Percentiles rank a stretch among this genome's conserved stretches.
Evolutionary conservation across 1,140 invertebrate species (phyloP).

Genomic region (Musca domestica): DNA sequence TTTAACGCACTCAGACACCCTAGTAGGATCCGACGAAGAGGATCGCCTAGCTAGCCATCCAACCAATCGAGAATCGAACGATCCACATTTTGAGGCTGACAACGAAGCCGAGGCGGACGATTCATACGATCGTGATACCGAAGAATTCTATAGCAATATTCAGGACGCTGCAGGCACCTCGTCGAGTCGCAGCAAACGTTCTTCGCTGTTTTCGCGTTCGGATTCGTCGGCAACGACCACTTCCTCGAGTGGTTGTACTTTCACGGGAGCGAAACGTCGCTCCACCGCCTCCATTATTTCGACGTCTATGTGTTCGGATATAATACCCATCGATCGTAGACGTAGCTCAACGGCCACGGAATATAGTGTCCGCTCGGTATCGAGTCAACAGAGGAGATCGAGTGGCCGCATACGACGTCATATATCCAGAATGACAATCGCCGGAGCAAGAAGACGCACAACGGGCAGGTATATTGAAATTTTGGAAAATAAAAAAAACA

Average conservation of each 20-base stretch:
- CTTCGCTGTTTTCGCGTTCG: constrained; percentile 50
- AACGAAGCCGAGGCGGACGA: constrained; percentile 42
- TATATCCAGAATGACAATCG: constrained; percentile 50
- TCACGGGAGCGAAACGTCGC: constrained; percentile 38
- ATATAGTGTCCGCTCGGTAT: constrained; percentile 39
- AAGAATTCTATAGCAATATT: constrained; percentile 51
- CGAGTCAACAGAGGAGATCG: constrained; percentile 38
- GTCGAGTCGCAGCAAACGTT: constrained; percentile 41
- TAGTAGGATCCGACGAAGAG: constrained; percentile 40
- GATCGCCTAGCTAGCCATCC: constrained; percentile 30
- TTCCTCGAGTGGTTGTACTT: constrained; percentile 45
- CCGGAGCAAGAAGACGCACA: constrained; percentile 47
- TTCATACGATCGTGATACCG: constrained; percentile 47
- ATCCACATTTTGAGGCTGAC: neutral
- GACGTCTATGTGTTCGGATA: constrained; percentile 49
- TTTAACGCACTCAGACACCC: constrained; percentile 31
- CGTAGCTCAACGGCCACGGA: constrained; percentile 50
- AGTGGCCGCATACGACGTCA: constrained; percentile 48
- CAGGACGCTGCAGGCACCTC: constrained; percentile 37
- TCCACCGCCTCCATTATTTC: constrained; percentile 51
- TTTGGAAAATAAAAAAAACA: neutral
- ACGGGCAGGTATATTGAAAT: constrained; percentile 47
- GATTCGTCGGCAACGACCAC: constrained; percentile 52
- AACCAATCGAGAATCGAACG: neutral
- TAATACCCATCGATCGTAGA: constrained; percentile 42